These are phyloP conservation scores for Dendrolimus pini DNA, from an alignment of 2,888 invertebrate genomes.

Conservation along the genomic window DNA sequence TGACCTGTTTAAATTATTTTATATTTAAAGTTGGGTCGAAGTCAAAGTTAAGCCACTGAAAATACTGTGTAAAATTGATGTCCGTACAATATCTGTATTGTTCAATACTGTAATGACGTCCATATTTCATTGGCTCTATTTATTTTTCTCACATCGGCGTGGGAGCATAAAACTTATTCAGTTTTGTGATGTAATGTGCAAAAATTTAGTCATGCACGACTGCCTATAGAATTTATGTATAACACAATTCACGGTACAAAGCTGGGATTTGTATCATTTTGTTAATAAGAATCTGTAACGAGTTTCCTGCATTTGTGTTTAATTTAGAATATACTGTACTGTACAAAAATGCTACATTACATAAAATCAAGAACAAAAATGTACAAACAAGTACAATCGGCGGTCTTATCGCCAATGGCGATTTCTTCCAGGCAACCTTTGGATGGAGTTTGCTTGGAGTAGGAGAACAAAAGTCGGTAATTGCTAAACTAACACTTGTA, in stretches of 20 bases:
- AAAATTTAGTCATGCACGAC: constrained; percentile 36
- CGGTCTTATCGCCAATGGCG: too few relatives aligned
- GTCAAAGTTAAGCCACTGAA: background rate
- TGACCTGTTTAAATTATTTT: too few relatives aligned
- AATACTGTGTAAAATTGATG: background rate
- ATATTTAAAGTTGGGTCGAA: too few relatives aligned
- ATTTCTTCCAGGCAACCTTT: too few relatives aligned
- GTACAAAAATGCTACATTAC: too few relatives aligned
- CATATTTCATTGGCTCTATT: constrained; percentile 33
- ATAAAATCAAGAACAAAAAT: too few relatives aligned
- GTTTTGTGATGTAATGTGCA: constrained; percentile 36
- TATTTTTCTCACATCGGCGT: constrained; percentile 30
- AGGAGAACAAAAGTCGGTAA: too few relatives aligned
- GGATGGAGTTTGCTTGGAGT: too few relatives aligned
- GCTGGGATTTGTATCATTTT: constrained; percentile 22
- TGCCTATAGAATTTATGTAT: constrained; percentile 26
- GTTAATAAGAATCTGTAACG: constrained; percentile 6
- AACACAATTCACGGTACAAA: constrained; percentile 15
- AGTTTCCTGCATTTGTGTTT: background rate
- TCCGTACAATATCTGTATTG: constrained; percentile 23
- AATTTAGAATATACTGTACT: too few relatives aligned
- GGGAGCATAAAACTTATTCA: constrained; percentile 21
- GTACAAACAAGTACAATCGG: too few relatives aligned
- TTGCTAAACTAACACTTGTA: too few relatives aligned
- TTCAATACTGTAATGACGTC: constrained; percentile 32